These are phyloP conservation scores for Bradypodion pumilum DNA, from an alignment of 2,797 vertebrate genomes.

Conservation along the genomic window DNA sequence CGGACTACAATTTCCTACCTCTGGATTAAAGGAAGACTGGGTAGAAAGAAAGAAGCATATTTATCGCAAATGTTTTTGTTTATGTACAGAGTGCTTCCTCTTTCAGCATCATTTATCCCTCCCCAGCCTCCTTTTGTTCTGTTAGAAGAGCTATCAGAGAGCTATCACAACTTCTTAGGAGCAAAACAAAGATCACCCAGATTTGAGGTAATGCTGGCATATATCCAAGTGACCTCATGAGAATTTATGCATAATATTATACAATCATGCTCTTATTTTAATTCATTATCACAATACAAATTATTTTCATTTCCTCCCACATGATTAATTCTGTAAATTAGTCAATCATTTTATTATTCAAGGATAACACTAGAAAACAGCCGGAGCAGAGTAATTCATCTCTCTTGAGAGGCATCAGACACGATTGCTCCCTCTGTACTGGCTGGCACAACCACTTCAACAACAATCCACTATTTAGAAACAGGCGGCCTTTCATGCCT, in stretches of 20 bases:
- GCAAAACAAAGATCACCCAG: slow-evolving; percentile 5
- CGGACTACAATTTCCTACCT: neutral
- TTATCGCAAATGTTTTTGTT: neutral
- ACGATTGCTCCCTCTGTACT: slow-evolving; percentile 69
- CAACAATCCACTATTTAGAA: slow-evolving; percentile 72
- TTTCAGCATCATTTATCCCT: neutral
- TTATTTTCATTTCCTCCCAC: slow-evolving; percentile 18
- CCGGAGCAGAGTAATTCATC: slow-evolving; percentile 63
- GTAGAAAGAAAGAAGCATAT: neutral
- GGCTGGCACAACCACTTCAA: slow-evolving; percentile 77
- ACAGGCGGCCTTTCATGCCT: slow-evolving; percentile 70
- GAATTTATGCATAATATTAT: neutral
- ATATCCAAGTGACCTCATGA: neutral
- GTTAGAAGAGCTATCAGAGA: neutral
- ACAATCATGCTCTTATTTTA: slow-evolving; percentile 28
- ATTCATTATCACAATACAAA: slow-evolving; percentile 34
- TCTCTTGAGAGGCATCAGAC: slow-evolving; percentile 70
- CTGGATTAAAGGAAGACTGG: neutral
- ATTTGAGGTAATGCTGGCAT: neutral
- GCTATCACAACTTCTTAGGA: neutral
- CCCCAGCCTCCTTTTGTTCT: neutral
- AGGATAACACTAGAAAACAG: slow-evolving; percentile 57
- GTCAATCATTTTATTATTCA: slow-evolving; percentile 59
- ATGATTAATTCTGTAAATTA: slow-evolving; percentile 40
- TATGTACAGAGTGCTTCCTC: neutral